Percentiles rank a stretch among this genome's conserved stretches.
These are phyloP conservation scores for Eupithecia dodoneata DNA, from an alignment of 2,888 invertebrate species.

Conservation along the genomic window DNA sequence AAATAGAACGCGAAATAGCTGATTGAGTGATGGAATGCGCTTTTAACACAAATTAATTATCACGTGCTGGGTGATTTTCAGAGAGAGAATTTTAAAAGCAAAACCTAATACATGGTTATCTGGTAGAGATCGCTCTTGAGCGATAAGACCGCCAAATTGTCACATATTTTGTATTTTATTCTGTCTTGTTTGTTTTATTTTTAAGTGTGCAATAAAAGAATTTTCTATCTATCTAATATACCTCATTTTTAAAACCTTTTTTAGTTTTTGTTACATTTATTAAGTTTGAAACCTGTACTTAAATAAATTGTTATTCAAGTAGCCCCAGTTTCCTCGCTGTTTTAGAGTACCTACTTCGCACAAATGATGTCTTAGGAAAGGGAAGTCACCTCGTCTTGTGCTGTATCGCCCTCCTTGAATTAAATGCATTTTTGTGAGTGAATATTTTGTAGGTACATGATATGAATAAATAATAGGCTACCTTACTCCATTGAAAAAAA, in stretches of 20 bases:
- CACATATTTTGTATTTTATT: too few relatives aligned
- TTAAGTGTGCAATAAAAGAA: too few relatives aligned
- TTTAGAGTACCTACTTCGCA: conserved; percentile 1
- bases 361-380: background rate
- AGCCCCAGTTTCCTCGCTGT: background rate
- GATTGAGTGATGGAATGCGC: background rate
- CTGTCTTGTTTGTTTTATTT: too few relatives aligned
- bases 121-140: too few relatives aligned
- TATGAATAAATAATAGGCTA: background rate
- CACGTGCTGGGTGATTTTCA: background rate
- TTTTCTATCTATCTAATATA: too few relatives aligned
- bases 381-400: background rate
- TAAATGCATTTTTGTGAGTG: background rate
- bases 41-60: background rate
- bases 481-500: background rate
- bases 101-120: too few relatives aligned
- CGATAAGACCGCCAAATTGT: too few relatives aligned
- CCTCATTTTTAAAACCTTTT: too few relatives aligned
- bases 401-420: background rate
- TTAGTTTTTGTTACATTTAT: background rate
- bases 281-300: background rate
- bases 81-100: background rate
- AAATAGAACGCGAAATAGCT: background rate
- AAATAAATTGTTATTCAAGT: background rate
- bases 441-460: background rate